Percentiles rank a stretch among this genome's conserved stretches.
Conservation (phyloP, 2,888 invertebrate genomes). For the Lacanobia wlatinum region DNA sequence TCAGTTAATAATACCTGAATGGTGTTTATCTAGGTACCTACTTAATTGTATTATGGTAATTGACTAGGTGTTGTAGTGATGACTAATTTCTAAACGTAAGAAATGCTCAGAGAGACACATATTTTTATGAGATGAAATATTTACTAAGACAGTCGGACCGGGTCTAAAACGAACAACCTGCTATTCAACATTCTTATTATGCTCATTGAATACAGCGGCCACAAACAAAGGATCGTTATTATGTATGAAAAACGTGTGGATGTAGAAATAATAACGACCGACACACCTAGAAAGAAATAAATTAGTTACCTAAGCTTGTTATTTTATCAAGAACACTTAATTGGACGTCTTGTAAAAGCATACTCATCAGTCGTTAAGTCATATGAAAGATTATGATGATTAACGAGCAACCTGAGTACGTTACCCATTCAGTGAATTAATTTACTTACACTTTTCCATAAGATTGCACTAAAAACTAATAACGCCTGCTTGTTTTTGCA, state of each 20-base stretch:
- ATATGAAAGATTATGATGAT: constrained; percentile 40
- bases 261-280: constrained; percentile 15
- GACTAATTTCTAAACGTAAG: background rate
- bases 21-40: background rate
- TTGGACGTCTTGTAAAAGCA: constrained; percentile 13
- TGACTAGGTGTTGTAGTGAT: background rate
- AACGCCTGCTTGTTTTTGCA: constrained; percentile 41
- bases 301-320: constrained; percentile 5
- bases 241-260: constrained; percentile 20
- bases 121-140: background rate
- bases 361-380: constrained; percentile 7
- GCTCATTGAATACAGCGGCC: background rate
- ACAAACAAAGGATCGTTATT: constrained; percentile 25
- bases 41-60: background rate
- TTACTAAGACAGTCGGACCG: background rate
- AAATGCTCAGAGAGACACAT: background rate
- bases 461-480: constrained; percentile 6
- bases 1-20: background rate
- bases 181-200: constrained; percentile 11
- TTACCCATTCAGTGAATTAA: constrained; percentile 18
- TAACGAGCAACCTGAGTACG: constrained; percentile 22
- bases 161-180: background rate
- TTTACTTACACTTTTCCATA: constrained; percentile 11
- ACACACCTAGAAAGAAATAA: constrained; percentile 19
- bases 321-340: background rate